phyloP scores from a whole-genome alignment of 92 coral and sea anemone genomes.

The Metridium senile region DNA sequence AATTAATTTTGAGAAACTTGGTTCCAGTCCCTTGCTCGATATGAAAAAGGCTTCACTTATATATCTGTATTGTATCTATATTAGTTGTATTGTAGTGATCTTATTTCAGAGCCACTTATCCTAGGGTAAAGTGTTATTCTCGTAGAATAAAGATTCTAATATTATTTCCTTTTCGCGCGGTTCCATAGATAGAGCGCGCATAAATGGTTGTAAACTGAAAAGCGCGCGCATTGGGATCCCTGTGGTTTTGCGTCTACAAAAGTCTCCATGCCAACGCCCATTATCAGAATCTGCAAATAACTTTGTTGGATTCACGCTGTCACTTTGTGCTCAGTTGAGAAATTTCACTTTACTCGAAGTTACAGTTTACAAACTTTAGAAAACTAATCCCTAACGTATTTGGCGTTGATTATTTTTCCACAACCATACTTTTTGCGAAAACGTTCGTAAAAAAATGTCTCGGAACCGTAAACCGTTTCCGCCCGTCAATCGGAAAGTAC shows the following conservation, averaged over 20 bases:
- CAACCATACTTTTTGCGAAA: background rate
- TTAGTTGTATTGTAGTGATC: too few species aligned
- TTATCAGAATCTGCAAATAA: background rate
- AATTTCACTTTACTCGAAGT: background rate
- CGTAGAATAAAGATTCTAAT: too few species aligned
- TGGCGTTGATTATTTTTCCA: background rate
- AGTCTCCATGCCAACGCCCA: constrained; percentile 10
- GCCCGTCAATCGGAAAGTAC: background rate
- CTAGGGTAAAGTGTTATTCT: too few species aligned
- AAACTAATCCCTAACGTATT: too few species aligned
- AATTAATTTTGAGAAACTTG: too few species aligned
- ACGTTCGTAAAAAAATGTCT: background rate
- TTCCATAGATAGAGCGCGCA: background rate
- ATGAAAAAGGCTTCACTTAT: too few species aligned
- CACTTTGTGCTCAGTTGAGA: background rate
- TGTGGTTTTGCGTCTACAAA: background rate
- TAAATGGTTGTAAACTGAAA: background rate
- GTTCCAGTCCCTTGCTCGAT: too few species aligned
- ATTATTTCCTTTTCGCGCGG: too few species aligned
- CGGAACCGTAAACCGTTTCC: background rate
- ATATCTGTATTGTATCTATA: too few species aligned
- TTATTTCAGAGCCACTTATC: too few species aligned
- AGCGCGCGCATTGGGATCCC: constrained; percentile 2
- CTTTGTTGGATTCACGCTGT: constrained; percentile 4
- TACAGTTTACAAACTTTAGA: background rate